Evolutionary conservation across 1,140 invertebrate genomes (phyloP).

Genomic region (Drosophila novamexicana): DNA sequence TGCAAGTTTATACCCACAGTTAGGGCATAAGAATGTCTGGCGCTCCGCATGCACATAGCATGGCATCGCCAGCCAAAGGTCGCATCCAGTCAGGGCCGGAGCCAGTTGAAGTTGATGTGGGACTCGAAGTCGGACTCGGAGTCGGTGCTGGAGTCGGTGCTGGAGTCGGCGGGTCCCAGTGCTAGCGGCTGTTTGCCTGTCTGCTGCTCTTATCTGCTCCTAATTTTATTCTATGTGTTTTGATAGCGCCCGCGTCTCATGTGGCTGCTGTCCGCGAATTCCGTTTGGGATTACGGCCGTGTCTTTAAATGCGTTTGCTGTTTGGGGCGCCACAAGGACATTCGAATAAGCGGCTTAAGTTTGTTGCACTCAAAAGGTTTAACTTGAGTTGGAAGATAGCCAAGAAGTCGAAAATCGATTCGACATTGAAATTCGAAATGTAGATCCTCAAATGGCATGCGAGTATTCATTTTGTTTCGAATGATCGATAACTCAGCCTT

Average conservation of each 20-base stretch:
- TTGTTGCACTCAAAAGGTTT: neutral
- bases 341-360: neutral
- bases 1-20: neutral
- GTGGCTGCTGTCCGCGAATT: slow-evolving; percentile 14
- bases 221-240: slow-evolving; percentile 26
- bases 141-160: neutral
- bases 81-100: slow-evolving; percentile 2
- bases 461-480: no score
- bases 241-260: slow-evolving; percentile 25
- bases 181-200: neutral
- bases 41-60: neutral
- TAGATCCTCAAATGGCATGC: no score
- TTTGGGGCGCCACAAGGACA: neutral
- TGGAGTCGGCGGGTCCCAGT: neutral
- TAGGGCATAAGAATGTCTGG: slow-evolving; percentile 10
- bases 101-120: slow-evolving; percentile 1
- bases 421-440: no score
- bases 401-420: no score
- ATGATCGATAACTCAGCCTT: no score
- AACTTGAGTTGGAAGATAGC: no score
- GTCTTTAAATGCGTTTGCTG: neutral
- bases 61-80: slow-evolving; percentile 23
- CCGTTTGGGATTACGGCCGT: neutral
- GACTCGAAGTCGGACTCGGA: neutral
- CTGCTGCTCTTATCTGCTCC: slow-evolving; percentile 23